A percentile compares a stretch with the other conserved stretches of the same genome.
phyloP scores from a whole-genome alignment of 2,888 invertebrate species.

The Galerucella calmariensis region DNA sequence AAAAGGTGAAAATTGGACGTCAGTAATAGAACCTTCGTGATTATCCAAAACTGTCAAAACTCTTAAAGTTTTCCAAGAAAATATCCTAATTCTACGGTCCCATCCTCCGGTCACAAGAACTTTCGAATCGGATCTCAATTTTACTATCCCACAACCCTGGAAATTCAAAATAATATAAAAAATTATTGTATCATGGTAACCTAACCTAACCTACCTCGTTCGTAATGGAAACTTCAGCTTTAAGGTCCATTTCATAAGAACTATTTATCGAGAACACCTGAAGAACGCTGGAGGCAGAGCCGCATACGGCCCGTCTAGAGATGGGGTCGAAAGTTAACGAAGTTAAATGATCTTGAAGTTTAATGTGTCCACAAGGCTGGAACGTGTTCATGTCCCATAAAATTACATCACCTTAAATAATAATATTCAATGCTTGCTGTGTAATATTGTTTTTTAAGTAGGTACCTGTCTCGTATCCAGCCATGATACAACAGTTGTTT shows the following conservation, averaged over 20 bases:
- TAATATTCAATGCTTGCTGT: background rate
- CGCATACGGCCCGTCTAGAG: constrained; percentile 75
- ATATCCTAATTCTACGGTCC: constrained; percentile 77
- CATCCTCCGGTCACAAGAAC: constrained; percentile 81
- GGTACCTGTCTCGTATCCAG: constrained; percentile 76
- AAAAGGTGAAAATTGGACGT: constrained; percentile 76
- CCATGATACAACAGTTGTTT: constrained; percentile 70
- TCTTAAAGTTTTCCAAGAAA: constrained; percentile 81
- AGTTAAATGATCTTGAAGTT: constrained; percentile 75
- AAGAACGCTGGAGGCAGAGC: constrained; percentile 72
- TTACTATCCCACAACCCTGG: constrained; percentile 74
- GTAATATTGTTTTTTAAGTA: background rate
- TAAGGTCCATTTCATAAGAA: constrained; percentile 68
- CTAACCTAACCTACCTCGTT: constrained; percentile 69
- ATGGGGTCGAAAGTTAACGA: constrained; percentile 77
- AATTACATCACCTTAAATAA: constrained; percentile 68
- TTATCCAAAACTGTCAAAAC: constrained; percentile 79
- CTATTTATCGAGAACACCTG: constrained; percentile 64
- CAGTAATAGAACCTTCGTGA: constrained; percentile 77
- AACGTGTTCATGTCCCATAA: constrained; percentile 77
- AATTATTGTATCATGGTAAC: background rate
- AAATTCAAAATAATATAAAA: background rate
- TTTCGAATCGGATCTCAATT: constrained; percentile 76
- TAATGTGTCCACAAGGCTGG: constrained; percentile 69
- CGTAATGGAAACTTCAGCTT: constrained; percentile 74